A percentile compares a stretch with the other conserved stretches of the same genome.
Conservation (phyloP, 2,797 vertebrate genomes). For the Diplodus puntazzo region DNA sequence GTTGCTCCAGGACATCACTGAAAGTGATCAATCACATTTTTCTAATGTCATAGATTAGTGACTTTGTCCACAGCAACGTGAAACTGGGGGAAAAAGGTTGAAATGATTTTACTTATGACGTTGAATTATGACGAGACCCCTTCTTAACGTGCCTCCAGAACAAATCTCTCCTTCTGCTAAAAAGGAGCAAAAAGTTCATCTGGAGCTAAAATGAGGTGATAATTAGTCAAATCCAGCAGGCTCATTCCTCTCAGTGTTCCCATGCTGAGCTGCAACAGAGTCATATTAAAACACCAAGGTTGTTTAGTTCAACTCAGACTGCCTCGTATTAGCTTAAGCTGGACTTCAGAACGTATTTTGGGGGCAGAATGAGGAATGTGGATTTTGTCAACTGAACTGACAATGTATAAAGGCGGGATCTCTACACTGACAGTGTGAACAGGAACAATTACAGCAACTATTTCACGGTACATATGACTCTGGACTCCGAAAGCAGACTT, state of each 20-base stretch:
- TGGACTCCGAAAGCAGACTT: too few relatives aligned
- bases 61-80: too few relatives aligned
- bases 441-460: constrained; percentile 1
- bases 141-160: not conserved
- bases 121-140: not conserved
- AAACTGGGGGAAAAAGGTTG: too few relatives aligned
- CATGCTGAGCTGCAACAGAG: not conserved
- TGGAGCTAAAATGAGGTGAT: not conserved
- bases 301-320: not conserved
- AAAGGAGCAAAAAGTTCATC: not conserved
- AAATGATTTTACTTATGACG: too few relatives aligned
- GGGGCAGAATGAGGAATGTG: not conserved
- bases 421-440: not conserved
- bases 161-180: not conserved
- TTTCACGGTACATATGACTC: not conserved
- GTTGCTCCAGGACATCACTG: too few relatives aligned
- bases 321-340: constrained; percentile 2
- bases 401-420: not conserved
- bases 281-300: not conserved
- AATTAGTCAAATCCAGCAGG: not conserved
- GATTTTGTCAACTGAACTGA: not conserved
- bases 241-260: not conserved
- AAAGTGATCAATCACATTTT: too few relatives aligned
- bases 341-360: not conserved
- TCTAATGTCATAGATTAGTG: too few relatives aligned